Evolutionary conservation across 2,888 invertebrate genomes (phyloP).

Genomic region (Diadromus collaris): DNA sequence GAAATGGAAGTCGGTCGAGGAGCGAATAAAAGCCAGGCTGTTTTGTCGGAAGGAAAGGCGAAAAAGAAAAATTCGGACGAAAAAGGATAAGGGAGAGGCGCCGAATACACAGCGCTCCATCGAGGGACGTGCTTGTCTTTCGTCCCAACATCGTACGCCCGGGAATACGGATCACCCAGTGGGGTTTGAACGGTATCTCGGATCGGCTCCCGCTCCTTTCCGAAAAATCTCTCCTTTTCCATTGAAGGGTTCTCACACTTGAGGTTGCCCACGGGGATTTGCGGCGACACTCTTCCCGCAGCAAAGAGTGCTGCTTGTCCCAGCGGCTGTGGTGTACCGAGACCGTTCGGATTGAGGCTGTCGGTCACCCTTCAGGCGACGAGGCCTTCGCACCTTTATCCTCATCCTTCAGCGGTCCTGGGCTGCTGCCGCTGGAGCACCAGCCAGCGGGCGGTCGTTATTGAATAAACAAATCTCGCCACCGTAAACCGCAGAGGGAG

Average conservation of each 20-base stretch:
- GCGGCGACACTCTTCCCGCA: constrained; percentile 18
- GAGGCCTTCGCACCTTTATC: constrained; percentile 8
- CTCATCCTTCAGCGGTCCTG: background rate
- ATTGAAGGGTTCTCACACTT: constrained; percentile 12
- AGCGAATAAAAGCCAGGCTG: constrained; percentile 1
- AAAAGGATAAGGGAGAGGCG: background rate
- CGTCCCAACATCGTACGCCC: background rate
- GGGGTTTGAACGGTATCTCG: constrained; percentile 7
- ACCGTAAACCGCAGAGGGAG: constrained; percentile 27
- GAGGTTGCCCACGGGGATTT: constrained; percentile 37
- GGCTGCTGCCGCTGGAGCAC: constrained; percentile 13
- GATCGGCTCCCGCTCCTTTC: constrained; percentile 4
- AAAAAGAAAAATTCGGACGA: constrained; percentile 15
- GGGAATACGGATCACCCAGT: constrained; percentile 8
- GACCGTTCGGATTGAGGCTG: constrained; percentile 11
- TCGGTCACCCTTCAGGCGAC: constrained; percentile 11
- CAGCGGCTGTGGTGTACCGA: constrained; percentile 4
- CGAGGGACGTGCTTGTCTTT: constrained; percentile 15
- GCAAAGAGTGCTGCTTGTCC: constrained; percentile 29
- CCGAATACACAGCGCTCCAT: constrained; percentile 1
- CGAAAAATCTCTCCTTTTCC: constrained; percentile 5
- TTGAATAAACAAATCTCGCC: constrained; percentile 54
- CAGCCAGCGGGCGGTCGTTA: constrained; percentile 37
- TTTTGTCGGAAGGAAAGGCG: constrained; percentile 1
- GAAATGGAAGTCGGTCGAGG: constrained; percentile 2